Conservation (phyloP, 2,888 invertebrate species). For the Drosophila paramelanica region DNA sequence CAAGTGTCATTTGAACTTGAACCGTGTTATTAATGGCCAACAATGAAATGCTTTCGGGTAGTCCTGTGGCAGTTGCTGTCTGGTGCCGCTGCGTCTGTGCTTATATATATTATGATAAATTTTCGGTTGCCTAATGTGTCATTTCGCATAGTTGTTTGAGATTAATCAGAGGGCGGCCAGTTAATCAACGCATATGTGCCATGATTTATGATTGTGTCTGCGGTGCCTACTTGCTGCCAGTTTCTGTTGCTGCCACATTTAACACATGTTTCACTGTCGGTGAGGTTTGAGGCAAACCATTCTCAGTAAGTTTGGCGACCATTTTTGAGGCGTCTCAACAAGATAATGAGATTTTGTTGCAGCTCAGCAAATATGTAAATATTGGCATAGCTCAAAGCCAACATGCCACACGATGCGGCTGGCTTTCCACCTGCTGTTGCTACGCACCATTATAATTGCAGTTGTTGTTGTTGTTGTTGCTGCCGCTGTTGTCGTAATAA, state of each 20-base stretch:
- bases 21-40: constrained; percentile 61
- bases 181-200: constrained; percentile 62
- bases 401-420: constrained; percentile 46
- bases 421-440: constrained; percentile 11
- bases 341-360: constrained; percentile 68
- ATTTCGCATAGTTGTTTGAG: constrained; percentile 40
- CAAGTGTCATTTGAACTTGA: constrained; percentile 37
- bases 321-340: constrained; percentile 68
- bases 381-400: constrained; percentile 47
- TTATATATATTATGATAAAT: constrained; percentile 71
- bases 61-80: constrained; percentile 34
- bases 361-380: constrained; percentile 57
- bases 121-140: constrained; percentile 54
- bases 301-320: constrained; percentile 2
- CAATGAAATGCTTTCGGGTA: constrained; percentile 32
- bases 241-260: constrained; percentile 33
- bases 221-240: constrained; percentile 2
- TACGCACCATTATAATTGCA: neutral
- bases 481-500: constrained; percentile 56
- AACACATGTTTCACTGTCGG: constrained; percentile 42
- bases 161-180: constrained; percentile 51
- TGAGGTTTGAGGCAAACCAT: constrained; percentile 1
- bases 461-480: constrained; percentile 11
- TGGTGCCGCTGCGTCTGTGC: constrained; percentile 16
- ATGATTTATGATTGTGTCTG: constrained; percentile 59